Evolutionary conservation across 1,140 invertebrate species (phyloP).

Genomic region (Caenorhabditis brenneri): DNA sequence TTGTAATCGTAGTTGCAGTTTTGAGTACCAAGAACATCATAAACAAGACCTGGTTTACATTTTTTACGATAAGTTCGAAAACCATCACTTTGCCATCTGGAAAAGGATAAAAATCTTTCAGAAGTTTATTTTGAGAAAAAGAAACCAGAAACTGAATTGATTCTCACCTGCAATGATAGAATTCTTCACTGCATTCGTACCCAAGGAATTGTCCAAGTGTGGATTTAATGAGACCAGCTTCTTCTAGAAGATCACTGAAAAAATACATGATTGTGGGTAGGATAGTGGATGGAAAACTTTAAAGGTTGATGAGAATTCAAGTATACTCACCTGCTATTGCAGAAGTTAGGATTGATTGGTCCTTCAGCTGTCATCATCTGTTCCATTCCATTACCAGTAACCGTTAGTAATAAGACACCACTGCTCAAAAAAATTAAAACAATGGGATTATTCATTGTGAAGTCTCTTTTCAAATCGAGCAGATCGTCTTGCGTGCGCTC

Average conservation of each 20-base stretch:
- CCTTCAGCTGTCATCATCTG: background rate
- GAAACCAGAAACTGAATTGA: too few species aligned
- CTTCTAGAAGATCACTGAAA: conserved; percentile 54
- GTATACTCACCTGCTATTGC: conserved; percentile 59
- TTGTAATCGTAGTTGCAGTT: conserved; percentile 71
- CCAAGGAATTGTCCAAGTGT: conserved; percentile 68
- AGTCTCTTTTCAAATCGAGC: conserved; percentile 20
- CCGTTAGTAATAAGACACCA: conserved; percentile 16
- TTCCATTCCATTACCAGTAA: conserved; percentile 24
- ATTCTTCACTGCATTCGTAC: conserved; percentile 66
- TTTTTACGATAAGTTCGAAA: conserved; percentile 66
- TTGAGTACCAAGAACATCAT: conserved; percentile 66
- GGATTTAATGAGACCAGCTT: conserved; percentile 58
- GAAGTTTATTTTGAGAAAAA: background rate
- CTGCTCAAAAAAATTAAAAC: background rate
- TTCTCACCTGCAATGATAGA: conserved; percentile 66
- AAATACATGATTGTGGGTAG: background rate
- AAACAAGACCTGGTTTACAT: conserved; percentile 66
- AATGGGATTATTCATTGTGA: background rate
- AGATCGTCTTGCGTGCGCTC: conserved; percentile 35
- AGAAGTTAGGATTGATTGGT: conserved; percentile 61
- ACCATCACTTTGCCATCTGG: conserved; percentile 69
- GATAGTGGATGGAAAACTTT: background rate
- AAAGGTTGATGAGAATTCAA: background rate
- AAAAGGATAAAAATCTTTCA: conserved; percentile 62